phyloP scores from a whole-genome alignment of 1,140 invertebrate genomes.

The Plutomurus gul region DNA sequence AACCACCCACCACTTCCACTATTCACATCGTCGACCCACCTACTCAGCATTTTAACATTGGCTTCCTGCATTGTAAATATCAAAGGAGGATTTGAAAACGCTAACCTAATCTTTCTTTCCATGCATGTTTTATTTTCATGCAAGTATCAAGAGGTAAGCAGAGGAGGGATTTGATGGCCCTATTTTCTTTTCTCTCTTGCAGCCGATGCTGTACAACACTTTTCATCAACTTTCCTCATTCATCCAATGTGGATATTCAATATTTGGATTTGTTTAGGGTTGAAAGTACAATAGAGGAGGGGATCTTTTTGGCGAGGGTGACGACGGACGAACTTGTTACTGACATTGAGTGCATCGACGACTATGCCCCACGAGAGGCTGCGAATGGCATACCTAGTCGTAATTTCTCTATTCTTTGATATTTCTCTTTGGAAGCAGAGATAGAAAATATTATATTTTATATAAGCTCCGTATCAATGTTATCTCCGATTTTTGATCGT shows the following conservation, averaged over 20 bases:
- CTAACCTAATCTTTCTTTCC: neutral
- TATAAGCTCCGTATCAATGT: too few relatives aligned
- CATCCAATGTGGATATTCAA: neutral
- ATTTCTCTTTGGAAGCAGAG: too few relatives aligned
- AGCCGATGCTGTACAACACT: neutral
- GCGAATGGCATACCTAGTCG: too few relatives aligned
- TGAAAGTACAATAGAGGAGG: neutral
- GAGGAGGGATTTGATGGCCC: neutral
- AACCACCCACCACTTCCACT: too few relatives aligned
- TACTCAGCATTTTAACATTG: too few relatives aligned
- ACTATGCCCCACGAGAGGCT: too few relatives aligned
- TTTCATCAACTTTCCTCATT: neutral
- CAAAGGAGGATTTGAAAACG: neutral
- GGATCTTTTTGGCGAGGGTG: neutral
- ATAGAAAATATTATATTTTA: too few relatives aligned
- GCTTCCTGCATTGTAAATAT: constrained; percentile 5
- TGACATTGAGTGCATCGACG: too few relatives aligned
- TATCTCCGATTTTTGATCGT: too few relatives aligned
- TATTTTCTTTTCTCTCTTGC: neutral
- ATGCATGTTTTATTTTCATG: neutral
- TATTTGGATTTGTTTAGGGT: neutral
- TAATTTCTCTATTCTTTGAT: too few relatives aligned
- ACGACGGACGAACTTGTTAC: too few relatives aligned
- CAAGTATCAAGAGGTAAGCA: neutral
- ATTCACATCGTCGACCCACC: too few relatives aligned